Evolutionary conservation across 2,888 invertebrate species (phyloP).

Genomic region (Steinernema scapterisci): DNA sequence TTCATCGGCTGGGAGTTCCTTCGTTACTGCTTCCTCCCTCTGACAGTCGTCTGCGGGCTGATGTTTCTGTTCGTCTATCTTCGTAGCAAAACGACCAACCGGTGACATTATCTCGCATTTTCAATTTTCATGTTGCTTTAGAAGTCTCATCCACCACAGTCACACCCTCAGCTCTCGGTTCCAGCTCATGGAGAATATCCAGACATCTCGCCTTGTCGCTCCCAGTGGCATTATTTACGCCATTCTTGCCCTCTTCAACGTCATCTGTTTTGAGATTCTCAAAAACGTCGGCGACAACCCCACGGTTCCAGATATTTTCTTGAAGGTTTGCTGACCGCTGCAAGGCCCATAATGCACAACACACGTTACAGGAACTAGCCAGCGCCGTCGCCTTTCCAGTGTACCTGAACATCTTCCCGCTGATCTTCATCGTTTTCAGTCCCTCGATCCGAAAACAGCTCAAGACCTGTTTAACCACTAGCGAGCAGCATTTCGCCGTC

Average conservation of each 20-base stretch:
- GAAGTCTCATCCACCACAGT: background rate
- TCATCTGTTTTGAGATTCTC: background rate
- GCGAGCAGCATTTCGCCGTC: background rate
- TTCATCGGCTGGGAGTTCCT: background rate
- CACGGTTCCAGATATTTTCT: too few relatives aligned
- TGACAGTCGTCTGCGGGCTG: background rate
- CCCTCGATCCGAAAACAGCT: background rate
- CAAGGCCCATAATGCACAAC: background rate
- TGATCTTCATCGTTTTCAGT: background rate
- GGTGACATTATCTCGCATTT: background rate
- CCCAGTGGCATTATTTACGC: background rate
- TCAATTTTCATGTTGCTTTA: background rate
- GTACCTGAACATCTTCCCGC: background rate
- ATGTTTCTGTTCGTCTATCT: background rate
- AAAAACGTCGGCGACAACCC: background rate
- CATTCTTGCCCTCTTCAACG: background rate
- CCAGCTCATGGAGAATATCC: slow-evolving; percentile 10
- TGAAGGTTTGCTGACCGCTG: background rate
- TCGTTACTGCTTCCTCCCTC: background rate
- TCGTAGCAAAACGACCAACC: background rate
- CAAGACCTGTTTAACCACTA: background rate
- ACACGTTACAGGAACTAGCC: background rate
- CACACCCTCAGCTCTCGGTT: slow-evolving; percentile 15
- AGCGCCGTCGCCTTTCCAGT: background rate
- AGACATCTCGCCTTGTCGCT: background rate